A percentile compares a stretch with the other conserved stretches of the same genome.
Evolutionary conservation across 2,113 vertebrate species (phyloP).

Genomic region (Eublepharis macularius): DNA sequence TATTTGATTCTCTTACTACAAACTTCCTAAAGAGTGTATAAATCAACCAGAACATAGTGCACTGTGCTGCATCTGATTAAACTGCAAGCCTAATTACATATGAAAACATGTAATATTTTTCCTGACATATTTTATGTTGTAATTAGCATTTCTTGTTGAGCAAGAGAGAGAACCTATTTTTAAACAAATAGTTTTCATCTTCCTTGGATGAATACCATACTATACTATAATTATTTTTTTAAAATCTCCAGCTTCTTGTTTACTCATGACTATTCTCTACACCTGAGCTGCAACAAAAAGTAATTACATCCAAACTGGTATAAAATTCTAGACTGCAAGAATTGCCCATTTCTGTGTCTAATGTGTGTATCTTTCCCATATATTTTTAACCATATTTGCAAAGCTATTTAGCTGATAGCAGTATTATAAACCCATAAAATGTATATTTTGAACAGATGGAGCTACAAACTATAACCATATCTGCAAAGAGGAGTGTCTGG

Average conservation of each 20-base stretch:
- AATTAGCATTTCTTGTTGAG: slow-evolving; percentile 64
- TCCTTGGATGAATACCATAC: slow-evolving; percentile 42
- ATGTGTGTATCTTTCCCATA: slow-evolving; percentile 52
- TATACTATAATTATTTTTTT: not conserved
- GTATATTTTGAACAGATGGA: slow-evolving; percentile 73
- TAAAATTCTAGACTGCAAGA: slow-evolving; percentile 39
- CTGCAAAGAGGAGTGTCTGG: slow-evolving; percentile 60
- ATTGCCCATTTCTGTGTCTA: slow-evolving; percentile 34
- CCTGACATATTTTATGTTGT: slow-evolving; percentile 61
- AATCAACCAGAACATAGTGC: slow-evolving; percentile 35
- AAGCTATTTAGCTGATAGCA: slow-evolving; percentile 62
- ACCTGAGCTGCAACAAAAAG: slow-evolving; percentile 57
- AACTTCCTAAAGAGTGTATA: slow-evolving; percentile 26
- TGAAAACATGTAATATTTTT: slow-evolving; percentile 62
- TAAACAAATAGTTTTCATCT: slow-evolving; percentile 49
- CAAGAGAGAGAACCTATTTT: slow-evolving; percentile 49
- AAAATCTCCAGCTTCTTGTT: slow-evolving; percentile 53
- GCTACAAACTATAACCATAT: slow-evolving; percentile 53
- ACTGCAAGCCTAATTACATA: slow-evolving; percentile 58
- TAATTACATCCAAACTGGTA: slow-evolving; percentile 50
- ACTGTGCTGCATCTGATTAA: slow-evolving; percentile 45
- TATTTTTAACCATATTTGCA: slow-evolving; percentile 65
- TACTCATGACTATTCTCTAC: slow-evolving; percentile 35
- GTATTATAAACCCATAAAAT: slow-evolving; percentile 73
- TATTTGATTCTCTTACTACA: slow-evolving; percentile 33